Conservation (phyloP, 2,797 vertebrate genomes). For the Basileuterus tristriatus region DNA sequence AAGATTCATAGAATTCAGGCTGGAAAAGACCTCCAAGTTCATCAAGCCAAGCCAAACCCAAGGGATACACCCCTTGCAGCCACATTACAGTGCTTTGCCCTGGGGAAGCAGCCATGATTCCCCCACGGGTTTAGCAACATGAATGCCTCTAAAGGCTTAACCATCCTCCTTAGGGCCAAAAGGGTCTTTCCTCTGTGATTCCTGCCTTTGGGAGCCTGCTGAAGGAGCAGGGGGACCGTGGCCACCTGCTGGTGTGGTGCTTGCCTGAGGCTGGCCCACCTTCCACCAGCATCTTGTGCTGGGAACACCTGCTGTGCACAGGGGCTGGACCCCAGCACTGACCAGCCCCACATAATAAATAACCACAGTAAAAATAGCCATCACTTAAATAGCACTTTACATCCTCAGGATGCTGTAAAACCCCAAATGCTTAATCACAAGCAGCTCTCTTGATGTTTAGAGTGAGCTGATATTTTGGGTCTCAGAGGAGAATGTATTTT, state of each 20-base stretch:
- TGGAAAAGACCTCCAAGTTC: background rate
- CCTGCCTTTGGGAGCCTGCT: background rate
- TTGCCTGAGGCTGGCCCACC: background rate
- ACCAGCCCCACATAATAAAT: constrained; percentile 7
- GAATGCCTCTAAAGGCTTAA: background rate
- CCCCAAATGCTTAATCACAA: constrained; percentile 38
- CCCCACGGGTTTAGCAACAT: background rate
- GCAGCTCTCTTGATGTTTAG: background rate
- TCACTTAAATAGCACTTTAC: background rate
- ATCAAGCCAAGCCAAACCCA: background rate
- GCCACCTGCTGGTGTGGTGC: background rate
- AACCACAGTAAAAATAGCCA: constrained; percentile 38
- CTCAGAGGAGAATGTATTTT: constrained; percentile 29
- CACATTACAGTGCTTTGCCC: accelerated
- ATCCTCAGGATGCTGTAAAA: constrained; percentile 30
- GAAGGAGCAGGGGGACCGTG: background rate
- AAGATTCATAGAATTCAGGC: background rate
- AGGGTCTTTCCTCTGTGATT: accelerated
- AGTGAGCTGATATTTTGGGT: constrained; percentile 32
- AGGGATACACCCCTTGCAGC: background rate
- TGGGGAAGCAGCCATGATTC: background rate
- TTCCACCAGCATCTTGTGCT: background rate
- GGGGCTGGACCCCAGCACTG: background rate
- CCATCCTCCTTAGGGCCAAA: background rate
- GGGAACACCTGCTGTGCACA: background rate